These are phyloP conservation scores for Cliona cf. orientalis DNA, from an alignment of 37 sponge, comb jelly and placozoan genomes.

Conservation along the genomic window DNA sequence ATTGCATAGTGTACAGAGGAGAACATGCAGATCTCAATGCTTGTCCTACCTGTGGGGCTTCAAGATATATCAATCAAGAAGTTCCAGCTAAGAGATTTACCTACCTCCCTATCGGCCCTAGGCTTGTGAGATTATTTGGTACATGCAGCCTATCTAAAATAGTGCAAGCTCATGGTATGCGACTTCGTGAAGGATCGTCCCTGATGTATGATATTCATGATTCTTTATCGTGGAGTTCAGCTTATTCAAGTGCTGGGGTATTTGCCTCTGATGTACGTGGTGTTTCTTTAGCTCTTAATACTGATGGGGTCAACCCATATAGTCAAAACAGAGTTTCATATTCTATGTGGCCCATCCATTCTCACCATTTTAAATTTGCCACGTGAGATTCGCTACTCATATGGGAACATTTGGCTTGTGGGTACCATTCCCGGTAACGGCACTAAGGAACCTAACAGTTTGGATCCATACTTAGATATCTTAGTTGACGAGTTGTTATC, in stretches of 20 bases:
- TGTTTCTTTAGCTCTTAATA: slow-evolving; percentile 13
- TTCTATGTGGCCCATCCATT: slow-evolving; percentile 32
- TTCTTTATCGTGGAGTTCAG: background rate
- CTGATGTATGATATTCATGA: background rate
- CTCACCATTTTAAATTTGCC: background rate
- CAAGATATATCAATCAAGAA: background rate
- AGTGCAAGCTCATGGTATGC: background rate
- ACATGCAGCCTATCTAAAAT: background rate
- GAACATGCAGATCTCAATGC: background rate
- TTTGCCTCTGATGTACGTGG: slow-evolving; percentile 13
- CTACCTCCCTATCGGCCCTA: background rate
- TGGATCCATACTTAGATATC: slow-evolving; percentile 15
- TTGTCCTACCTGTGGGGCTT: slow-evolving; percentile 18
- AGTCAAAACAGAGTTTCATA: slow-evolving; percentile 19
- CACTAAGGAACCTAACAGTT: background rate
- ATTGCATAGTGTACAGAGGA: slow-evolving; percentile 28
- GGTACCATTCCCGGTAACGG: slow-evolving; percentile 37
- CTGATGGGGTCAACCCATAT: slow-evolving; percentile 44
- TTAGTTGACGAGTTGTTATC: slow-evolving; percentile 29
- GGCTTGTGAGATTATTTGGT: background rate
- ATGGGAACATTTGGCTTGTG: slow-evolving; percentile 8
- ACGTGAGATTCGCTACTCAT: background rate
- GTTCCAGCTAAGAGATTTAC: slow-evolving; percentile 9
- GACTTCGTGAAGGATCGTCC: background rate
- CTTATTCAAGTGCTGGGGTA: background rate